These are phyloP conservation scores for Lagopus leucura DNA, from an alignment of 2,113 vertebrate genomes.

Conservation along the genomic window DNA sequence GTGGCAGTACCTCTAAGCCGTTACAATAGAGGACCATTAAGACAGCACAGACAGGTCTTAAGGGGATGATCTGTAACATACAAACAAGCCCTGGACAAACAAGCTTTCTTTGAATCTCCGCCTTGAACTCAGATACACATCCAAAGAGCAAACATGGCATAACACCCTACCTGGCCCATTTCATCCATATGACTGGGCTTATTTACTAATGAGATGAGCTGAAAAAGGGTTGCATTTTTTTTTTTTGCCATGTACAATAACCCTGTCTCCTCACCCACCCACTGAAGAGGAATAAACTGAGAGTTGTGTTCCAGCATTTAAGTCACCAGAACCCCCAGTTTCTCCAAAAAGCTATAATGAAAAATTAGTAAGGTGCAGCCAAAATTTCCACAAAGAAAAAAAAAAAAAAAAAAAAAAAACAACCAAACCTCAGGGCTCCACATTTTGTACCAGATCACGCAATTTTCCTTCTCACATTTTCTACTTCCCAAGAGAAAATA, in stretches of 20 bases:
- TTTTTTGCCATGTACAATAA: neutral
- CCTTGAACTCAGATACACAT: accelerated
- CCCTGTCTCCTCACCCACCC: neutral
- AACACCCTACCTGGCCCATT: neutral
- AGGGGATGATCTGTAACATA: neutral
- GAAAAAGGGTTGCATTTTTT: neutral
- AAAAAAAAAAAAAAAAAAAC: neutral
- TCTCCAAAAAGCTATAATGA: neutral
- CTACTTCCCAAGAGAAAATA: constrained; percentile 23
- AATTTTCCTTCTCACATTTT: neutral
- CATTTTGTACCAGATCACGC: neutral
- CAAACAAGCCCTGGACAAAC: neutral
- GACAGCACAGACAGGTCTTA: accelerated
- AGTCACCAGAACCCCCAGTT: neutral
- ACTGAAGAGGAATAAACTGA: neutral
- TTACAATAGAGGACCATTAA: neutral
- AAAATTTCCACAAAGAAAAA: neutral
- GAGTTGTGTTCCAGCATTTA: neutral
- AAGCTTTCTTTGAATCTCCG: neutral
- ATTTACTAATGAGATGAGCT: neutral
- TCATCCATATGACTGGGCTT: neutral
- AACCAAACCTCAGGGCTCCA: neutral
- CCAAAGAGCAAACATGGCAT: accelerated
- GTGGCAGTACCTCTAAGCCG: neutral
- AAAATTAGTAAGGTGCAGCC: neutral